Base-by-base conservation (phyloP, 2,888 invertebrate genomes). In the Epirrhoe alternata region DNA sequence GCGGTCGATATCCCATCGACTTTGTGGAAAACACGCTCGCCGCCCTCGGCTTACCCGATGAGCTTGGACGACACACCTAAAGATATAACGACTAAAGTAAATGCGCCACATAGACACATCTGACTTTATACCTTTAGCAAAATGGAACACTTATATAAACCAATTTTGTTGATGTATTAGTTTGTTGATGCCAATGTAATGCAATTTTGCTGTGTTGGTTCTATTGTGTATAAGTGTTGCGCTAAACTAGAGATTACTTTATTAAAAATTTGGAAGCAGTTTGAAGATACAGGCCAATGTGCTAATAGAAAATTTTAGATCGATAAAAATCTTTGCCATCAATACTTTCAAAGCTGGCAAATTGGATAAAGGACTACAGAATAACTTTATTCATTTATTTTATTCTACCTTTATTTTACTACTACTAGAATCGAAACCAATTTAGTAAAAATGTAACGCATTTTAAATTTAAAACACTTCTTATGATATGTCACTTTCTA, bases 21-120 rank as follows among this genome's bases (percentile, higher is more conserved):
- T 99, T 98, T 66, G 97, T 96, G 3, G 98, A 98, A 96, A 98
- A 98, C 60, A 98, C 96, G 83, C 98, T 98, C 0, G 97, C 96
- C 0, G 97, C 96, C 49, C 98, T 95, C 74, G 96, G 96, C 84
- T 97, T 97, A 1, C 95, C 94, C 0, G 75, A 74, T 6, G 75
- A 68, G 12, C 72, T 70, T 2, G 77, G 74, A 3, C 83, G 84
- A 54, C 82, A 95, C 82, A 96, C 96, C 96, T 85, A 72, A 30
- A 63, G 33, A 31, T 17, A 59, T 2, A 4, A 58, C 2, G 12
- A 33, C 49, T 54, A 30, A 4, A 52, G 16, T 6, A 42, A 12
- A 8, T 16, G 33, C 50, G 7, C 5, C 47, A n/a, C n/a, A n/a
- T 16, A 47, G 47, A 16, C 47, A 47, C 47, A 47, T 47, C 47